Evolutionary conservation across 2,888 invertebrate genomes (phyloP), one percentile per base, ranked within the genome.

Genomic region (Caenorhabditis japonica): DNA sequence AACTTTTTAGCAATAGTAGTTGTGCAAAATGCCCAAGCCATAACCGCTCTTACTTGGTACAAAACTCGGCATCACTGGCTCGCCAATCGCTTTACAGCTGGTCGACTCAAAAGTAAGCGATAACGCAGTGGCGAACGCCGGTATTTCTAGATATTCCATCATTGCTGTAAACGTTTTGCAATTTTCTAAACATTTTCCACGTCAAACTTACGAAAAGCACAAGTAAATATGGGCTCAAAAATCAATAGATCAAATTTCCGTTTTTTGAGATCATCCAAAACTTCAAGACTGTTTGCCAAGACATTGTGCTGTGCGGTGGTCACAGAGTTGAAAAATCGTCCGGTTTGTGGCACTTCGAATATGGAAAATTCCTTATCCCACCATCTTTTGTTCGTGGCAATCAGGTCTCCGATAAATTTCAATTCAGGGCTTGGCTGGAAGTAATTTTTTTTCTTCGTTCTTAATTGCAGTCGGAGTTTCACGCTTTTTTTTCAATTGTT

Each of bases 361-460:
- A 34, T 36, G 4, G 49, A 23, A 3, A 43, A 68, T n/a, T 52
- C 58, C 38, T 46, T 43, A 8, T 25, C 49, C 58, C 58, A 58
- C 30, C 36, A 59, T 59, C 52, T 34, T 4, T 53, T 38, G 19
- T 64, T 56, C 3, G 41, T 47, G 4, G 49, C 49, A 8, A 56
- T 47, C 27, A 53, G 21, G 30, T 62, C 62, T 3, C 62, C 62
- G 10, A 53, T 23, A 3, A 43, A 33, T 33, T 62, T 53, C 12
- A 62, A 36, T 30, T 53, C 36, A 2, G 62, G 53, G 13, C 53
- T 64, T n/a, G 55, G 64, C 62, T 62, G 62, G 17, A 53, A 53
- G n/a, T n/a, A n/a, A n/a, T n/a, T n/a, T n/a, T n/a, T n/a, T n/a
- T n/a, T n/a, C n/a, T n/a, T n/a, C n/a, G n/a, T n/a, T n/a, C n/a